A percentile compares a stretch with the other conserved stretches of the same genome.
phyloP scores from a whole-genome alignment of 2,888 invertebrate genomes.

The Amphipoea lucens region DNA sequence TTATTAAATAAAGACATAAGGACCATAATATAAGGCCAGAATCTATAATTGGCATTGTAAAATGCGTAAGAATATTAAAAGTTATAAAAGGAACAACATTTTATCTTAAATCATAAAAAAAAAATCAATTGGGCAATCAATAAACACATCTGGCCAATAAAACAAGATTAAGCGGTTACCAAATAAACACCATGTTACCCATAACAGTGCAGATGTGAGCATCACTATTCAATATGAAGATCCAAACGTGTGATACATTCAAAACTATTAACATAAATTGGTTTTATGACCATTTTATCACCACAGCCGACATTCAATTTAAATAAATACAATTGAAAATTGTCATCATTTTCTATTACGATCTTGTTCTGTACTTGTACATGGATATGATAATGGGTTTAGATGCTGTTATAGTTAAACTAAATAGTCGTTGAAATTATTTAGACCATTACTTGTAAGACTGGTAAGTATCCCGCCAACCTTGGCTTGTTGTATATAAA shows the following conservation, averaged over 20 bases:
- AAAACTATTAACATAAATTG: slow-evolving; percentile 72
- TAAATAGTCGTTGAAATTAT: slow-evolving; percentile 14
- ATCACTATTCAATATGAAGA: slow-evolving; percentile 59
- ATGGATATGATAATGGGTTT: slow-evolving; percentile 29
- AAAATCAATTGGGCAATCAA: slow-evolving; percentile 24
- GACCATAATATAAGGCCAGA: not conserved
- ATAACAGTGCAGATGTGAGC: slow-evolving; percentile 36
- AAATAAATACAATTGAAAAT: slow-evolving; percentile 71
- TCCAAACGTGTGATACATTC: slow-evolving; percentile 60
- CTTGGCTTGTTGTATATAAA: slow-evolving; percentile 38
- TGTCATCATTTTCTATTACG: slow-evolving; percentile 61
- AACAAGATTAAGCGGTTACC: slow-evolving; percentile 36
- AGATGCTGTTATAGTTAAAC: slow-evolving; percentile 22
- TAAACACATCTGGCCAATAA: slow-evolving; percentile 35
- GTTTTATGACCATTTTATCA: slow-evolving; percentile 72
- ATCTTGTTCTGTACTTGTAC: slow-evolving; percentile 47
- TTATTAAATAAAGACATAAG: not conserved
- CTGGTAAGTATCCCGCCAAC: not conserved
- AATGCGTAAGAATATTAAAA: not conserved
- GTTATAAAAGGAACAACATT: not conserved
- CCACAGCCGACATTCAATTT: slow-evolving; percentile 67
- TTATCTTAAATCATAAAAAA: not conserved
- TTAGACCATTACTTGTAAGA: not conserved
- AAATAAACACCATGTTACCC: slow-evolving; percentile 53
- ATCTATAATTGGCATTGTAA: not conserved